phyloP scores from a whole-genome alignment of 2,113 vertebrate genomes.

The Copsychus sechellarum region DNA sequence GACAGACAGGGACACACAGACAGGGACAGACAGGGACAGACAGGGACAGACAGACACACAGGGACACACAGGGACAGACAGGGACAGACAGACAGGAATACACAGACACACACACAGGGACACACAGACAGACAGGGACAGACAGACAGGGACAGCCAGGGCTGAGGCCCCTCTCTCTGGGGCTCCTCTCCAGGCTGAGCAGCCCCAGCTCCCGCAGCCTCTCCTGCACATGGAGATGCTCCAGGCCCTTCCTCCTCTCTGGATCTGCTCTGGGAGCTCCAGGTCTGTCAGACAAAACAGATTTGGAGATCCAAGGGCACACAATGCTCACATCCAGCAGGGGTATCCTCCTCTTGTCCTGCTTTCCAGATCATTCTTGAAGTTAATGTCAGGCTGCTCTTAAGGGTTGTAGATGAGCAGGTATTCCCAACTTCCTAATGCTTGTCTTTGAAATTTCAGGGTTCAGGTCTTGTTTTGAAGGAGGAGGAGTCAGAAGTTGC shows the following conservation, averaged over 20 bases:
- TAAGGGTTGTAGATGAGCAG: neutral
- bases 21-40: too few species aligned
- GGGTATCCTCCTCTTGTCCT: neutral
- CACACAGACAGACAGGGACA: too few species aligned
- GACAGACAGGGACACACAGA: too few species aligned
- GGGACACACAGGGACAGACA: too few species aligned
- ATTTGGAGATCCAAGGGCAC: neutral
- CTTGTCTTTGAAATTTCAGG: neutral
- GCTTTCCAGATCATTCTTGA: neutral
- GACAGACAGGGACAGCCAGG: neutral
- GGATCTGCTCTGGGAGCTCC: neutral
- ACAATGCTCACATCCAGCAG: neutral
- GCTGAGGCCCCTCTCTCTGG: neutral
- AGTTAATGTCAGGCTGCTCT: neutral
- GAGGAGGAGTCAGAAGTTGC: neutral
- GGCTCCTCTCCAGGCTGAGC: neutral
- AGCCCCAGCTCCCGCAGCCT: neutral
- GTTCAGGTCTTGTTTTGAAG: neutral
- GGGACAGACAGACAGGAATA: too few species aligned
- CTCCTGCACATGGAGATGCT: neutral
- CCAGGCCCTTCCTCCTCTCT: neutral
- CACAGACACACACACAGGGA: neutral
- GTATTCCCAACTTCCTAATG: neutral
- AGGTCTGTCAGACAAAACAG: neutral
- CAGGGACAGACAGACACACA: too few species aligned